Evolutionary conservation across 2,113 vertebrate genomes (phyloP), one percentile per base, ranked within the genome.

Genomic region (Carassius gibelio): DNA sequence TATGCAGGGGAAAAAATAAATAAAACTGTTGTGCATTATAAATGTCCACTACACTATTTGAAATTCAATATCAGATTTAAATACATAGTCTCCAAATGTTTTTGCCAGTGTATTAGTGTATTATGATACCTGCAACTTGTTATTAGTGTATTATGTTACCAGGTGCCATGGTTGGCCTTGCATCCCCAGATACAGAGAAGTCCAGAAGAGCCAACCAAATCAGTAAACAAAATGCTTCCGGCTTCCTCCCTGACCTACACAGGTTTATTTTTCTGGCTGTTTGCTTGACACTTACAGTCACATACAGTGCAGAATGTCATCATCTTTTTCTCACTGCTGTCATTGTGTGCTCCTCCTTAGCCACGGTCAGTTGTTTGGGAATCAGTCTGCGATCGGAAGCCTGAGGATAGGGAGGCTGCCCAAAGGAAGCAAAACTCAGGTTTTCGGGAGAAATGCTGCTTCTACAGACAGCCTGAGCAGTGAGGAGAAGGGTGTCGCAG

Each of bases 221-320:
- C 42, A 66, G 26, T 61, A 75, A 84, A 84, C 45, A 86, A 75
- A 61, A 64, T 10, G 17, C 26, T 52, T 55, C 36, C 50, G 19
- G 19, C 26, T 81, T 81, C 59, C 78, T 86, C 36, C 85, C 87
- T n/a, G 55, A 77, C 17, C 52, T 88, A 30, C 75, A 61, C 55
- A 84, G 69, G 36, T 76, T 76, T 42, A 61, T 36, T 62, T 79
- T 36, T 21, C 4, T 36, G 55, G 1, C 3, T 10, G 50, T 38
- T 78, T 11, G 9, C 38, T 50, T 50, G 57, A 57, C 10, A 68
- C 55, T 45, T 66, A 38, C 38, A 42, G 36, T 66, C 11, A 62
- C 23, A 34, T 15, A 66, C 21, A 66, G 6, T 19, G 14, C 7
- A 21, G 15, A 64, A 55, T 55, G 64, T 15, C 64, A 55, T 42